A percentile compares a stretch with the other conserved stretches of the same genome.
These are phyloP conservation scores for Cricetomys ansorgei DNA, from an alignment of 2,113 vertebrate genomes.

Conservation along the genomic window DNA sequence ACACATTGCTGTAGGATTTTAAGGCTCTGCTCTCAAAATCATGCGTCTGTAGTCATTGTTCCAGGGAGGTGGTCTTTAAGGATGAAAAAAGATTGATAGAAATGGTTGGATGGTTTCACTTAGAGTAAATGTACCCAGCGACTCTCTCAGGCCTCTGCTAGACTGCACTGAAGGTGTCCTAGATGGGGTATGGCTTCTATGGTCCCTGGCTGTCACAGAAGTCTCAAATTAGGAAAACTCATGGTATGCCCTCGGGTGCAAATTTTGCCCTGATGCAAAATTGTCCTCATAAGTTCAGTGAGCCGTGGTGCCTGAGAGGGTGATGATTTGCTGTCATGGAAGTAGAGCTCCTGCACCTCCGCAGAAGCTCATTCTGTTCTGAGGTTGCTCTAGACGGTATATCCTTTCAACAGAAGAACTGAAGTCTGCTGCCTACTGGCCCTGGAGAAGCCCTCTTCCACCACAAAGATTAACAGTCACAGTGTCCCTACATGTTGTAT, in stretches of 20 bases:
- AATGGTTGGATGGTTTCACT: not conserved
- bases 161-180: not conserved
- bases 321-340: not conserved
- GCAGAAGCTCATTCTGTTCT: not conserved
- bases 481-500: not conserved
- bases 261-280: not conserved
- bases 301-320: not conserved
- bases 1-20: not conserved
- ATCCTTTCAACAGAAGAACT: not conserved
- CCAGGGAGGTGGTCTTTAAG: not conserved
- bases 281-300: not conserved
- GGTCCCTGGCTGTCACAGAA: not conserved
- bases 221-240: not conserved
- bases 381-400: not conserved
- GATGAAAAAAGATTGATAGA: not conserved
- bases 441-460: not conserved
- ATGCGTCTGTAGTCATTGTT: not conserved
- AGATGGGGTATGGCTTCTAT: not conserved
- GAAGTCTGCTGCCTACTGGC: not conserved
- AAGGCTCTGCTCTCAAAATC: not conserved
- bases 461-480: not conserved
- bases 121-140: not conserved
- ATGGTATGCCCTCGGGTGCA: not conserved
- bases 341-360: not conserved
- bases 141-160: not conserved